A percentile compares a stretch with the other conserved stretches of the same genome.
Conservation (phyloP, 2,888 invertebrate genomes). For the Lepidochrysops patricia region DNA sequence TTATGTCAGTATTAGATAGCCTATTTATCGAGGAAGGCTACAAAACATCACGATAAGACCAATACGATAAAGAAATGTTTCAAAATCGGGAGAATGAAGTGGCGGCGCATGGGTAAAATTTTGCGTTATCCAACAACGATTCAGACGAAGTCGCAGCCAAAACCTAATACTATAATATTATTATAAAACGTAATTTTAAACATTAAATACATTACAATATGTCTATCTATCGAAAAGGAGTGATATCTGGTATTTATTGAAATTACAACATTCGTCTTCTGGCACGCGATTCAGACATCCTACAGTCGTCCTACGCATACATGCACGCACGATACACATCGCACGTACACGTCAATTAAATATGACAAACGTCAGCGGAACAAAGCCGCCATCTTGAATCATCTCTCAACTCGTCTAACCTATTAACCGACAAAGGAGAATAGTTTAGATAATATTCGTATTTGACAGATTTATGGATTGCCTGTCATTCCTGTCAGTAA, state of each 20-base stretch:
- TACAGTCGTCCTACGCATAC: neutral
- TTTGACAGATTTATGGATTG: neutral
- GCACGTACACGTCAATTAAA: slow-evolving; percentile 1
- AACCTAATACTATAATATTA: too few relatives aligned
- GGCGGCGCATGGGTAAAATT: neutral
- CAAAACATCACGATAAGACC: too few relatives aligned
- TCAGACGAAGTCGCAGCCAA: neutral
- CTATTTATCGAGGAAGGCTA: too few relatives aligned
- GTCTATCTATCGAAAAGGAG: too few relatives aligned
- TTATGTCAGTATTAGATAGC: too few relatives aligned
- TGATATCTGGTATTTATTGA: too few relatives aligned
- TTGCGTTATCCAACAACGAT: neutral
- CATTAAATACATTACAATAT: too few relatives aligned
- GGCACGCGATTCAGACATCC: neutral
- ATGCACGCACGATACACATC: neutral
- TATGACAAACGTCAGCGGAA: neutral
- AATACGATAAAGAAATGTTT: too few relatives aligned
- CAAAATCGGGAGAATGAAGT: too few relatives aligned
- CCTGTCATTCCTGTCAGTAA: neutral
- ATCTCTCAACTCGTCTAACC: neutral
- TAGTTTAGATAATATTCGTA: neutral
- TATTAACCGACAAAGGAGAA: neutral
- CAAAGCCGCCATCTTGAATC: neutral
- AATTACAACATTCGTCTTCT: neutral
- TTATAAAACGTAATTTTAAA: too few relatives aligned